Conservation (phyloP, 1,140 invertebrate genomes). For the Monomorium pharaonis region DNA sequence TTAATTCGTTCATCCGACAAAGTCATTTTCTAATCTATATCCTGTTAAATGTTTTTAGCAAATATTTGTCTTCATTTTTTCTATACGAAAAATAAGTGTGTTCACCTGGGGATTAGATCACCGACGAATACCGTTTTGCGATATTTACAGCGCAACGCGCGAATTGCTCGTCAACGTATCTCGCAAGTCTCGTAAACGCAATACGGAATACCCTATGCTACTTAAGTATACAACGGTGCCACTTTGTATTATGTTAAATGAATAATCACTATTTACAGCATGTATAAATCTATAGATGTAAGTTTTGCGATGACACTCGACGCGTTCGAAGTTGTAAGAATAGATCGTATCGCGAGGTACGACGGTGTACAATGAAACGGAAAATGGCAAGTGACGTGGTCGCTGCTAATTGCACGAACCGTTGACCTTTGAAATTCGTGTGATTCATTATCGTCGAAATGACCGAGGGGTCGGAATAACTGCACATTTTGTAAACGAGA, state of each 20-base stretch:
- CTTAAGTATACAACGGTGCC: conserved; percentile 30
- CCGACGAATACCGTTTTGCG: background rate
- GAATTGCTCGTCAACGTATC: background rate
- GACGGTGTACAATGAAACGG: background rate
- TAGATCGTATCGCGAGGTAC: background rate
- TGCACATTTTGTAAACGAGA: conserved; percentile 20
- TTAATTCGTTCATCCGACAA: no score
- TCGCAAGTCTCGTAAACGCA: background rate
- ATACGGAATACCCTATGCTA: background rate
- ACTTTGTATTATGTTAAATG: conserved; percentile 42
- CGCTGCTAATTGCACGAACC: background rate
- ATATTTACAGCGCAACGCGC: background rate
- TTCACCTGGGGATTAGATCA: background rate
- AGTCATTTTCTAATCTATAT: no score
- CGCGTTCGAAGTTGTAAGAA: background rate
- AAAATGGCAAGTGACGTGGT: background rate
- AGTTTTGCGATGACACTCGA: conserved; percentile 13
- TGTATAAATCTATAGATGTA: conserved; percentile 41
- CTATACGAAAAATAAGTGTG: no score
- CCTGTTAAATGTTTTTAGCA: no score
- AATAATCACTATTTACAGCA: conserved; percentile 12
- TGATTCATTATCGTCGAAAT: conserved; percentile 15
- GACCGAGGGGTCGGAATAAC: conserved; percentile 3
- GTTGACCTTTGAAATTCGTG: conserved; percentile 2
- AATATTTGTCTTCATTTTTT: no score